Base-by-base conservation (phyloP, 2,888 invertebrate genomes). In the Agrochola macilenta region DNA sequence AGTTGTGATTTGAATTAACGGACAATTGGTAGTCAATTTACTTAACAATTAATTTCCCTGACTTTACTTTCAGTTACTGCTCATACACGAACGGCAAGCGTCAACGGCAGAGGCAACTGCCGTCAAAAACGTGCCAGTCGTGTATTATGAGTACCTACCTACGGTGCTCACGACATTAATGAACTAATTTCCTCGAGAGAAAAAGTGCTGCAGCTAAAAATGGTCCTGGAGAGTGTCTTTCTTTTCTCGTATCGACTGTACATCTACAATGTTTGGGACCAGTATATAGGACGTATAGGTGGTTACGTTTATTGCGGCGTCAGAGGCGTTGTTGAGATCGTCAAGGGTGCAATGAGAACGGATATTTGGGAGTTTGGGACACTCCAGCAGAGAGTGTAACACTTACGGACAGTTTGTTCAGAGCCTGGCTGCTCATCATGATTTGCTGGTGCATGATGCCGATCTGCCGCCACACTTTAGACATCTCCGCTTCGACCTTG, bases 401-500 rank as follows among this genome's bases (percentile, higher is more conserved):
- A 76, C 91, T 93, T 82, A 96, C 97, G 66, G 96, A 96, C 60
- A 99, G 97, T 86, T 98, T 97, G 81, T 98, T 98, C n/a, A 99
- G 94, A 5, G 98, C 97, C 61, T 97, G 97, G 68, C 98, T 98
- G 91, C 98, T 98, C 79, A 98, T 97, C 52, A 97, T 97, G 90
- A 99, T 97, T 92, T 99, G 98, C 89, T 98, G 98, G 93, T 98
- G 98, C 98, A 99, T 98, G 76, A 98, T 98, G 83, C 98, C 98
- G 88, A 99, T 99, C 93, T 99, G 99, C 39, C 98, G 97, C 99
- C 99, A 99, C 26, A 99, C 98, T 92, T 98, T 98, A 85, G 98
- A 97, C 92, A 99, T 98, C 92, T 98, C 98, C 23, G 97, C 96
- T 89, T 98, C 98, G 91, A 99, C 97, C 90, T 98, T 98, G 0